Base-by-base conservation (phyloP, 2,888 invertebrate species). In the Aplocera efformata region DNA sequence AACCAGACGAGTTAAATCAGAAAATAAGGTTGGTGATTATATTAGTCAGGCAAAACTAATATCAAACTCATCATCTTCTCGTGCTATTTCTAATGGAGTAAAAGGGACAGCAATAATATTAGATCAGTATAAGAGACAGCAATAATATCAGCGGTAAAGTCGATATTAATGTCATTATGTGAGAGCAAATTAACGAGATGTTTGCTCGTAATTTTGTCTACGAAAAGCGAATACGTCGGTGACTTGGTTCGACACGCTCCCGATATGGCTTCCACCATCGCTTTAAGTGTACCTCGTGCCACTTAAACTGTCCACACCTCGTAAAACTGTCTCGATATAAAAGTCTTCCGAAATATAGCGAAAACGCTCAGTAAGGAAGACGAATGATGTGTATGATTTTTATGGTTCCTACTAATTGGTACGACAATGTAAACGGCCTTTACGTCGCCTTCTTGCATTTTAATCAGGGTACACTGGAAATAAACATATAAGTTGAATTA, bases 361-460 rank as follows among this genome's bases (percentile, higher is more conserved):
- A 66, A 70, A 75, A 60, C 56, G 47, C 68, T 71, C 65, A 71
- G 77, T 78, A 78, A 77, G 82, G 82, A 79, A 76, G 69, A 50
- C 53, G 57, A 71, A 72, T 79, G 67, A 81, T 83, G 78, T 76
- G 75, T 79, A 69, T 66, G 72, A 75, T 74, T 79, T 83, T 82
- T 79, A 80, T 78, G 71, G 70, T 68, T 67, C 57, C 70, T 76
- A 79, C 77, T 81, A 84, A 85, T 85, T 82, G 72, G 76, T 81
- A 70, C 64, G 70, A 82, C 79, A 81, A 78, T 79, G 78, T 79
- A 74, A 76, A 75, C 73, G 74, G 76, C 79, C 75, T 79, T 70
- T 67, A 60, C 66, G 60, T 60, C 65, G 75, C 65, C 72, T 76
- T 76, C 66, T 73, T 76, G 81, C 75, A 80, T 84, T 81, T 83